Percentiles rank a stretch among this genome's conserved stretches.
These are phyloP conservation scores for Argopecten irradians DNA, from an alignment of 1,140 invertebrate genomes.

Conservation along the genomic window DNA sequence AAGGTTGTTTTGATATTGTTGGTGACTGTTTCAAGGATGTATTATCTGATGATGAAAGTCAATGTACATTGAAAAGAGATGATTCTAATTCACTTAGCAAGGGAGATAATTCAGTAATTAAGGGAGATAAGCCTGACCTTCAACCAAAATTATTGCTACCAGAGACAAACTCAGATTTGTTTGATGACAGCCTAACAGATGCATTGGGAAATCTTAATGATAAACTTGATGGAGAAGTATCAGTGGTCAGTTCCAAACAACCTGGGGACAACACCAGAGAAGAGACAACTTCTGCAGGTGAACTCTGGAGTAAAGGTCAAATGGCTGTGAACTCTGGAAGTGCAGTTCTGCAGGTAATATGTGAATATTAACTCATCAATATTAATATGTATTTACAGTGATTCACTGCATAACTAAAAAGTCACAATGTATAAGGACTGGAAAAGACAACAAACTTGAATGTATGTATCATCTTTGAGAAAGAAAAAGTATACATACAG, in stretches of 20 bases:
- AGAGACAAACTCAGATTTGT: not conserved
- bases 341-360: constrained; percentile 25
- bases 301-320: constrained; percentile 44
- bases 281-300: constrained; percentile 25
- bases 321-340: constrained; percentile 8
- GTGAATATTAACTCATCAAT: not conserved
- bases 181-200: not conserved
- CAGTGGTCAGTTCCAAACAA: constrained; percentile 5
- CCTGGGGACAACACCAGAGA: not conserved
- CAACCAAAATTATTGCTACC: not conserved
- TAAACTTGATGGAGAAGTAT: not conserved
- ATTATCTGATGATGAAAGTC: not conserved
- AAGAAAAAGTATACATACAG: too few relatives aligned
- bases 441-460: too few relatives aligned
- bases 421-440: too few relatives aligned
- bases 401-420: too few relatives aligned
- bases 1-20: not conserved
- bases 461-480: too few relatives aligned
- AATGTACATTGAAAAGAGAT: not conserved
- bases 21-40: constrained; percentile 1
- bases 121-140: not conserved
- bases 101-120: not conserved
- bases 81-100: not conserved
- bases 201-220: not conserved
- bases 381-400: too few relatives aligned